A percentile compares a stretch with the other conserved stretches of the same genome.
Conservation (phyloP, 2,113 vertebrate species). For the Amphiprion percula region DNA sequence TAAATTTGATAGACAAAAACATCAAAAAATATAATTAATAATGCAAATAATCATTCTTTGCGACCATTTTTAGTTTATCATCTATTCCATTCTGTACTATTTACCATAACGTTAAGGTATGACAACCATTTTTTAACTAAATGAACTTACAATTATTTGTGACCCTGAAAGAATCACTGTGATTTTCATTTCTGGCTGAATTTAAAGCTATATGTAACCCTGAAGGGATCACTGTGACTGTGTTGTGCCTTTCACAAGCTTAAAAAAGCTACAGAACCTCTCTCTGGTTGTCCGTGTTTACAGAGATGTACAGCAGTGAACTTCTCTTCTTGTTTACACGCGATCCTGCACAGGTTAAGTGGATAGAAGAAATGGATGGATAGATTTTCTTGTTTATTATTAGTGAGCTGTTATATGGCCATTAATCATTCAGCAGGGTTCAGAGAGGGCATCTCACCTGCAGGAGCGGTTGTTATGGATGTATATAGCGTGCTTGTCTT, state of each 20-base stretch:
- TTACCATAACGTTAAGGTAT: too few relatives aligned
- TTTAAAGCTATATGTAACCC: not conserved
- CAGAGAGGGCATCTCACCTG: conserved; percentile 42
- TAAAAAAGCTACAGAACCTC: conserved; percentile 1
- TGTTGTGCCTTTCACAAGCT: not conserved
- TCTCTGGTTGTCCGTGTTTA: not conserved
- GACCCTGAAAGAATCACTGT: too few relatives aligned
- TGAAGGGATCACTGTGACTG: not conserved
- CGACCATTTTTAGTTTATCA: too few relatives aligned
- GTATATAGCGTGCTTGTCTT: conserved; percentile 18
- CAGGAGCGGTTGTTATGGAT: conserved; percentile 33
- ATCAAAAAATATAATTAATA: too few relatives aligned
- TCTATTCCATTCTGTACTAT: too few relatives aligned
- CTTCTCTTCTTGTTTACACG: conserved; percentile 38
- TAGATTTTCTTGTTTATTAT: conserved; percentile 50
- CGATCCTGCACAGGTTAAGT: conserved; percentile 40
- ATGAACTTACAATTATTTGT: too few relatives aligned
- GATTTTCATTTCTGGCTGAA: not conserved
- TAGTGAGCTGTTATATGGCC: conserved; percentile 36
- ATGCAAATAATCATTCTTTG: too few relatives aligned
- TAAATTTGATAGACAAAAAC: too few relatives aligned
- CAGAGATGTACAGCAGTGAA: conserved; percentile 9
- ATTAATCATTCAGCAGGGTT: conserved; percentile 55
- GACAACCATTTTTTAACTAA: too few relatives aligned
- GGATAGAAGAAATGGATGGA: conserved; percentile 12